A percentile compares a stretch with the other conserved stretches of the same genome.
phyloP scores from a whole-genome alignment of 2,888 invertebrate species.

The Ophion ellenae region DNA sequence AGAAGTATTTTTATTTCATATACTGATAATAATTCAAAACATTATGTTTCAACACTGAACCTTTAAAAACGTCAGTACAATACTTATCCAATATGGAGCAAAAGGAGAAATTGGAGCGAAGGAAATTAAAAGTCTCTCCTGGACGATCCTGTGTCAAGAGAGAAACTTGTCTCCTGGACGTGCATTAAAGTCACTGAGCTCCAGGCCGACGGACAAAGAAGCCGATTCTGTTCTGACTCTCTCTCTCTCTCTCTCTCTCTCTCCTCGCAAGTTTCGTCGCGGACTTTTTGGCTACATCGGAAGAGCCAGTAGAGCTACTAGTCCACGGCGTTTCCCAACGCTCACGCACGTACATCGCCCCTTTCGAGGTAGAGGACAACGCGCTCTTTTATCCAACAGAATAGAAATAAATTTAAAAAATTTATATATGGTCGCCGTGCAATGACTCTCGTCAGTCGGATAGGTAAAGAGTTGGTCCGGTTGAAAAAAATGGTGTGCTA shows the following conservation, averaged over 20 bases:
- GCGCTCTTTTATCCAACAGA: slow-evolving; percentile 6
- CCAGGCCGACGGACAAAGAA: slow-evolving; percentile 24
- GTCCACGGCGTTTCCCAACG: slow-evolving; percentile 49
- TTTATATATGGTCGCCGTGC: background rate
- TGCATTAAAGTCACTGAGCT: slow-evolving; percentile 75
- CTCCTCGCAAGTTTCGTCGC: background rate
- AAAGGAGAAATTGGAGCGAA: background rate
- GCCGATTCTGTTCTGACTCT: slow-evolving; percentile 1
- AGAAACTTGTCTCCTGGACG: slow-evolving; percentile 60
- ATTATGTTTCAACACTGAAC: background rate
- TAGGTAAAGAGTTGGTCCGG: background rate
- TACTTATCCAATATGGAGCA: background rate
- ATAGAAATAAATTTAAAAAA: background rate
- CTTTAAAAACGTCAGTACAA: background rate
- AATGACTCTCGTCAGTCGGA: slow-evolving; percentile 10
- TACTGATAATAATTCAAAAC: background rate
- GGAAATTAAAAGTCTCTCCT: background rate
- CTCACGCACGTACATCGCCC: no score
- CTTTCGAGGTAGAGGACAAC: background rate
- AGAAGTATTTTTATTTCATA: background rate
- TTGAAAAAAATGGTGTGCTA: background rate
- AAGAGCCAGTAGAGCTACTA: slow-evolving; percentile 56
- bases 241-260: slow-evolving; percentile 4
- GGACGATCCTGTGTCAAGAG: slow-evolving; percentile 4
- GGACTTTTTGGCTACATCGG: slow-evolving; percentile 66